A percentile compares a stretch with the other conserved stretches of the same genome.
Conservation (phyloP, 2,888 invertebrate genomes). For the Kuschelorhynchus macadamiae region DNA sequence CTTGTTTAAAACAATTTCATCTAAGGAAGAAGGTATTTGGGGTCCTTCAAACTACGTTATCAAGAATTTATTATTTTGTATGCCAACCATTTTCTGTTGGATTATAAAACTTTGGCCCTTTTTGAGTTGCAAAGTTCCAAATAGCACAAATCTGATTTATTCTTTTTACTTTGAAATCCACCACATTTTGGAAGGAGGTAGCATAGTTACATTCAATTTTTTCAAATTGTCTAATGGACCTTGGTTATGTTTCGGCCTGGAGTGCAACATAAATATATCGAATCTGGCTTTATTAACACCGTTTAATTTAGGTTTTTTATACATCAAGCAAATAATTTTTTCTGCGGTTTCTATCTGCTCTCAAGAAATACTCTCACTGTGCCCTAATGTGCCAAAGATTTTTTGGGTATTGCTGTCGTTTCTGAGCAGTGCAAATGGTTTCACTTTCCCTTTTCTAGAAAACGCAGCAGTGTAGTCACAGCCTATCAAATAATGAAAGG, state of each 20-base stretch:
- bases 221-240: neutral
- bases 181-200: too few relatives aligned
- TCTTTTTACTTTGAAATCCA: neutral
- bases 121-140: neutral
- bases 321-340: neutral
- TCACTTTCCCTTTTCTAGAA: too few relatives aligned
- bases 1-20: too few relatives aligned
- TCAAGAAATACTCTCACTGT: too few relatives aligned
- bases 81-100: neutral
- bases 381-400: too few relatives aligned
- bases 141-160: too few relatives aligned
- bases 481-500: too few relatives aligned
- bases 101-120: neutral
- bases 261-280: neutral
- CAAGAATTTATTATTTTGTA: neutral
- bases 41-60: neutral
- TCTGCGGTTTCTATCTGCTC: too few relatives aligned
- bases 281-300: neutral
- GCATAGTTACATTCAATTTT: neutral
- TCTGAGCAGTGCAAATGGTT: too few relatives aligned
- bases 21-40: neutral
- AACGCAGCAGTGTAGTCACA: too few relatives aligned
- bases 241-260: neutral
- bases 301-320: neutral
- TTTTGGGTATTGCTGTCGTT: too few relatives aligned